Evolutionary conservation across 1,140 invertebrate genomes (phyloP).

Genomic region (Pteromalus puparum): DNA sequence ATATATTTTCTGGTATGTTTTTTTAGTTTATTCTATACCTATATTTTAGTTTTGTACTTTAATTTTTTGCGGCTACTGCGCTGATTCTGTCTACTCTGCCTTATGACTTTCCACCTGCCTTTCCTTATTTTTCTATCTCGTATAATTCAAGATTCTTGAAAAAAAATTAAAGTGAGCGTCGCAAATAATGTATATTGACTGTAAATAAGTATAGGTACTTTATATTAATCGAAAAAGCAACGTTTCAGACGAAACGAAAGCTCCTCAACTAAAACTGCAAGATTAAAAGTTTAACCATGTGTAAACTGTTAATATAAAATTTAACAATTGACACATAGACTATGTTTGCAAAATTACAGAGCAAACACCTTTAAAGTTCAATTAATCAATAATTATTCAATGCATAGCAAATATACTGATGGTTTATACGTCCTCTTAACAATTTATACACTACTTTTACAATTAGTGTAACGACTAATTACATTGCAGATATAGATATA

Average conservation of each 20-base stretch:
- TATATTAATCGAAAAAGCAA: slow-evolving; percentile 5
- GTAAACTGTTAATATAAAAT: neutral
- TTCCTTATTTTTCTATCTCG: slow-evolving; percentile 18
- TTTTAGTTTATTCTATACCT: neutral
- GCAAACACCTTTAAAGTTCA: neutral
- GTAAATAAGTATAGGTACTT: neutral
- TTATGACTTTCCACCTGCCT: slow-evolving; percentile 26
- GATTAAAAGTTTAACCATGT: neutral
- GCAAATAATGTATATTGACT: neutral
- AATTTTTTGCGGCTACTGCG: neutral
- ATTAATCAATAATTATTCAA: neutral
- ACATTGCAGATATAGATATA: neutral
- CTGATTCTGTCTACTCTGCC: neutral
- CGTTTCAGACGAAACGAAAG: neutral
- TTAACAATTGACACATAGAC: neutral
- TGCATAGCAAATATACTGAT: neutral
- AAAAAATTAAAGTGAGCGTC: neutral
- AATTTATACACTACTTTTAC: neutral
- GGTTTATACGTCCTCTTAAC: neutral
- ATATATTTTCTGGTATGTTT: neutral
- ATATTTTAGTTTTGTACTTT: neutral
- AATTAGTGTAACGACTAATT: neutral
- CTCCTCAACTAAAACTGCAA: neutral
- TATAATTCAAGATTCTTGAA: neutral
- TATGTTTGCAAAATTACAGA: neutral